Percentiles rank a stretch among this genome's conserved stretches.
These are phyloP conservation scores for Sebastes diploproa DNA, from an alignment of 2,797 vertebrate species.

Conservation along the genomic window DNA sequence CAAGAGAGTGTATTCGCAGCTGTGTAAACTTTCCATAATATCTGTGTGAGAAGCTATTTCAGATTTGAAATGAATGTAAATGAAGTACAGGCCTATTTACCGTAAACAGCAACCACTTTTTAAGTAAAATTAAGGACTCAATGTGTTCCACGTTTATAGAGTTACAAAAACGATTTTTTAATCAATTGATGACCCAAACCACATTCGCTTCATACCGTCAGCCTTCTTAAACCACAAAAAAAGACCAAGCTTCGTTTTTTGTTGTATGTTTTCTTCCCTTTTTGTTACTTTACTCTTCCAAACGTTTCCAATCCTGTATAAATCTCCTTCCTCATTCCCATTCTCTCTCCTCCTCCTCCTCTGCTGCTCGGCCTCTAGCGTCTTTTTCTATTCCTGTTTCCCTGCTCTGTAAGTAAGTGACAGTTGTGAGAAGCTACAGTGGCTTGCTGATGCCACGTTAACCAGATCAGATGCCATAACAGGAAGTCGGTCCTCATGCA, in stretches of 20 bases:
- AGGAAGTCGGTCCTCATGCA: slow-evolving; percentile 65
- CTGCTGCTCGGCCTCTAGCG: neutral
- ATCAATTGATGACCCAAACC: slow-evolving; percentile 47
- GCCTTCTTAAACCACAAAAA: slow-evolving; percentile 16
- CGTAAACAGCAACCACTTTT: neutral
- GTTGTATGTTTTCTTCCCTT: slow-evolving; percentile 3
- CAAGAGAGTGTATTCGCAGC: neutral
- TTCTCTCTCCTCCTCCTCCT: neutral
- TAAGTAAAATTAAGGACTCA: neutral
- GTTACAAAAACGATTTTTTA: slow-evolving; percentile 28
- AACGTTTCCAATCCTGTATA: slow-evolving; percentile 25
- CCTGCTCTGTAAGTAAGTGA: slow-evolving; percentile 40
- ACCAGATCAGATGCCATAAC: slow-evolving; percentile 72
- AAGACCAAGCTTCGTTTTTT: slow-evolving; percentile 9
- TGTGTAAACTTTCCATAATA: neutral
- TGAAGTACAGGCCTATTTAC: neutral
- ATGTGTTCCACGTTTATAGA: slow-evolving; percentile 29
- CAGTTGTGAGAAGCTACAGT: slow-evolving; percentile 43
- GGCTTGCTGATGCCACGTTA: slow-evolving; percentile 63
- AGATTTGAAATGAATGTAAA: neutral
- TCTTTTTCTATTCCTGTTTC: slow-evolving; percentile 48
- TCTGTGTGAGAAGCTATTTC: neutral
- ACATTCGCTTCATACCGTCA: slow-evolving; percentile 26
- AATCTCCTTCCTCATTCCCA: slow-evolving; percentile 8
- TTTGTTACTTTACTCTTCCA: slow-evolving; percentile 10